Percentiles rank a stretch among this genome's conserved stretches.
phyloP scores from a whole-genome alignment of 2,797 vertebrate species.

The Enteromius trimaculatus region DNA sequence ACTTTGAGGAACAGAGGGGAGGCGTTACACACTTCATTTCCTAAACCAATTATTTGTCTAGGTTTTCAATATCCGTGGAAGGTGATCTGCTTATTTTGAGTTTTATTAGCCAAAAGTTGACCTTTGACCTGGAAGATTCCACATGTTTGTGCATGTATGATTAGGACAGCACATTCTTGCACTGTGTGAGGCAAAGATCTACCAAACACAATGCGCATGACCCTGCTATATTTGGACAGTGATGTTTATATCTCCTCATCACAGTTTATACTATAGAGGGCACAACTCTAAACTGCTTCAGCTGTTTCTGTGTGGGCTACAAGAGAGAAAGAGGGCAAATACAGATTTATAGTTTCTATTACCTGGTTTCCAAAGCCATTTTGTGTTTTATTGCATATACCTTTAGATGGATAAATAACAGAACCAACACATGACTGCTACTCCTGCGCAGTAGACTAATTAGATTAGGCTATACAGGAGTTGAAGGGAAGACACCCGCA shows the following conservation, averaged over 20 bases:
- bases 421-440: constrained; percentile 10
- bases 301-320: background rate
- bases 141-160: constrained; percentile 41
- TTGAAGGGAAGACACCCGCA: constrained; percentile 11
- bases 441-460: constrained; percentile 6
- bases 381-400: background rate
- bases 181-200: constrained; percentile 10
- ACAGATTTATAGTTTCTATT: constrained; percentile 9
- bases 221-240: constrained; percentile 49
- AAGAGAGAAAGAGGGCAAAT: background rate
- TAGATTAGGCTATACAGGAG: constrained; percentile 8
- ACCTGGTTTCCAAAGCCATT: background rate
- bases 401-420: constrained; percentile 10
- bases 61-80: constrained; percentile 26
- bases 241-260: constrained; percentile 51
- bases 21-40: constrained; percentile 24
- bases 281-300: constrained; percentile 8
- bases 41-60: constrained; percentile 34
- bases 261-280: constrained; percentile 46
- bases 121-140: background rate
- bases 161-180: constrained; percentile 8
- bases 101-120: constrained; percentile 18
- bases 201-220: constrained; percentile 36
- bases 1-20: background rate
- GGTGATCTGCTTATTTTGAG: constrained; percentile 7